Base-by-base conservation (phyloP, 1,140 invertebrate species). In the Panagrolaimus sp. region DNA sequence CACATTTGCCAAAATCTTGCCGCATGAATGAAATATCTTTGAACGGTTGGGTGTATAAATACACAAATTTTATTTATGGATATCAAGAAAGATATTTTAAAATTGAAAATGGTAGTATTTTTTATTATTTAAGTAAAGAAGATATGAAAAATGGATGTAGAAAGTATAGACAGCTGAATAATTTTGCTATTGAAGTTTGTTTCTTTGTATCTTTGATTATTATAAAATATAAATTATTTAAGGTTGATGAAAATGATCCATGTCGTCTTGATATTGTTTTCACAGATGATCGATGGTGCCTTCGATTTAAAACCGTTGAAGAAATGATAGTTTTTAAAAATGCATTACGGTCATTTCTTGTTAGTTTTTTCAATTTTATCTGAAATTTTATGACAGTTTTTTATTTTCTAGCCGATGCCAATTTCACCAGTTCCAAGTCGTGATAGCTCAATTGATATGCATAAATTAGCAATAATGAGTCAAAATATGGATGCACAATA, bases 81-180 rank as follows among this genome's bases (percentile, higher is more conserved):
- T 66, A 62, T 43, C 74, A 77, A 51, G 48, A 74, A 45, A 23
- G 74, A 47, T 73, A 67, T 42, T 74, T 74, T 14, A 72, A 76
- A 42, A 48, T 82, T 13, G 48, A 74, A 38, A 72, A 70, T 14
- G 72, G 72, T 5, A 65, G 46, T 20, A 48, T 74, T 42, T 73
- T 47, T 16, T 74, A 74, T 46, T 74, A 69, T 51, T 27, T 74
- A 42, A 74, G 68, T 3, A 69, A 74, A 42, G 71, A 74, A 47
- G 14, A 8, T 44, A 53, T 72, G 20, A 53, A 42, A 31, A 68
- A 76, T 16, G 72, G 72, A 14, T 74, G 72, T 65, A 14, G 72
- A 16, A 74, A 74, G 25, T 74, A 63, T 44, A 53, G 66, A 16
- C 25, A 38, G 25, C 66, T 73, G 7, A 73, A n/a, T 11, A 73